Base-by-base conservation (phyloP, 1,140 invertebrate species). In the Pseudobourletiella spinata region DNA sequence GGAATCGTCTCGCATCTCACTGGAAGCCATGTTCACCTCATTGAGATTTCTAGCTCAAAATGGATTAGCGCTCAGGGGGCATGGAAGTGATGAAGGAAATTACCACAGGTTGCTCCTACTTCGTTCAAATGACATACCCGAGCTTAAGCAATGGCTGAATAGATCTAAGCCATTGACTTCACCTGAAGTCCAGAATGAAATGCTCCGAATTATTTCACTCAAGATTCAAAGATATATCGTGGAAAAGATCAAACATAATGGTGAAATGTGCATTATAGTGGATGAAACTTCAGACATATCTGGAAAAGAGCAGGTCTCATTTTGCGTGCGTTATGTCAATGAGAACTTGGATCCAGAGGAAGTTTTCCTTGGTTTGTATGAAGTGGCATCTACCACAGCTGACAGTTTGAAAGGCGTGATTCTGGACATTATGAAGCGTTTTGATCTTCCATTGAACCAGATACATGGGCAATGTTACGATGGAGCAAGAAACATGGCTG, bases 251-350 rank as follows among this genome's bases (percentile, higher is more conserved):
- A 43, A 58, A 25, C 14, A 30, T 20, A 8, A 29, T 11, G 20
- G 26, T 8, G 8, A 11, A n/a, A 44, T 20, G 16, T 44, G 57
- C 30, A 16, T 57, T 15, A 35, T 57, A 28, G 32, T 58, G 8
- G 57, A 58, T 24, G 57, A 58, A 25, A 58, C 57, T 6, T 14
- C 57, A 3, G 57, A 58, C 42, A 11, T 48, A 15, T 58, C 57
- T 16, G 25, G 15, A 3, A 58, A 58, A 42, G 57, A 58, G 26
- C 57, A 58, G 46, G 20, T 58, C 8, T 16, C 8, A 8, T 28
- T 58, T 28, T 58, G 14, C 8, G 26, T 58, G 8, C 35, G 57
- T 11, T 3, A 25, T 58, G 42, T 58, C 2, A 25, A 26, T 46
- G 39, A 58, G 6, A 15, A 58, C 2, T 26, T 58, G 3, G 15